phyloP scores from a whole-genome alignment of 2,113 vertebrate species.

The Poeciliopsis occidentalis region DNA sequence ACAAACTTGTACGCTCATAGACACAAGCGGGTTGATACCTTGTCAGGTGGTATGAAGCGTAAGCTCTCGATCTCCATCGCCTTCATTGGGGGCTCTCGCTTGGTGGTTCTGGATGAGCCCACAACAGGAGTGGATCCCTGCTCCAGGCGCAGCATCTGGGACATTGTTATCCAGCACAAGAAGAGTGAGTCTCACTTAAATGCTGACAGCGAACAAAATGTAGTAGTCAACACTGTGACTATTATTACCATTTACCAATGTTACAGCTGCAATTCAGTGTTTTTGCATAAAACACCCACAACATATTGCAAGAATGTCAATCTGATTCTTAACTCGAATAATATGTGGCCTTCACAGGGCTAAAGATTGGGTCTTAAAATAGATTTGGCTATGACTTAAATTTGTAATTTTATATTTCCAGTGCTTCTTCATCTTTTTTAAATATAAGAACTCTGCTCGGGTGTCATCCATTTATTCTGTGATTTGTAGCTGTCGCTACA shows the following conservation, averaged over 20 bases:
- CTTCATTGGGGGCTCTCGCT: constrained; percentile 93
- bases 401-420: no score
- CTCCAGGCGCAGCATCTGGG: constrained; percentile 96
- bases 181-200: constrained; percentile 79
- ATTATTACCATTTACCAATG: neutral
- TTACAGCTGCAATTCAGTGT: no score
- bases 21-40: constrained; percentile 89
- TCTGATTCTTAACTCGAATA: neutral
- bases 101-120: constrained; percentile 96
- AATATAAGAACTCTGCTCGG: no score
- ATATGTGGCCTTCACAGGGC: no score
- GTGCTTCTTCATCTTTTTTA: no score
- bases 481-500: no score
- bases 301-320: neutral
- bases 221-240: neutral
- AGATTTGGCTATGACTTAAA: no score
- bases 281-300: neutral
- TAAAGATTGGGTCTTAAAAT: no score
- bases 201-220: neutral
- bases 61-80: constrained; percentile 97
- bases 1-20: constrained; percentile 91
- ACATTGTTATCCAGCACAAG: constrained; percentile 94
- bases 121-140: constrained; percentile 97
- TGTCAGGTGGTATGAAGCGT: constrained; percentile 97
- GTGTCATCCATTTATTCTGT: no score